Percentiles rank a stretch among this genome's conserved stretches.
These are phyloP conservation scores for Lophura swinhoii DNA, from an alignment of 2,797 vertebrate genomes.

Conservation along the genomic window DNA sequence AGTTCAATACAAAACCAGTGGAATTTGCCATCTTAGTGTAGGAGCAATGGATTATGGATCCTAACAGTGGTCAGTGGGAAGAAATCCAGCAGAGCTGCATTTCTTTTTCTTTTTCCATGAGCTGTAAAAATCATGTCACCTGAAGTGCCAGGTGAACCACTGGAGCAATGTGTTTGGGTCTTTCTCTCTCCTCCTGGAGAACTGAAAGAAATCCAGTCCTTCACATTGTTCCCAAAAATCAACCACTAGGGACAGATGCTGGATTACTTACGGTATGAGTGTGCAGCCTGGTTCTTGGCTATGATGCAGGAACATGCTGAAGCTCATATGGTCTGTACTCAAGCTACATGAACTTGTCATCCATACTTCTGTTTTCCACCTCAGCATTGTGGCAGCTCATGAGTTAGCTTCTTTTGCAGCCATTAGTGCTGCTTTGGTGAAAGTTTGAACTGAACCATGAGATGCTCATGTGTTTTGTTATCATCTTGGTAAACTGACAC, in stretches of 20 bases:
- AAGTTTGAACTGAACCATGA: constrained; percentile 13
- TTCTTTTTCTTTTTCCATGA: neutral
- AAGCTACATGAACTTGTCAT: constrained; percentile 13
- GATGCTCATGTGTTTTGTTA: constrained; percentile 11
- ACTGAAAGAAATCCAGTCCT: neutral
- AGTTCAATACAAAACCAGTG: neutral
- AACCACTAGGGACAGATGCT: neutral
- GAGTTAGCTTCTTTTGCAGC: neutral
- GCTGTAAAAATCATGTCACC: neutral
- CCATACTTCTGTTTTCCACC: neutral
- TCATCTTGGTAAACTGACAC: constrained; percentile 3
- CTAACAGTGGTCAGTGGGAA: neutral
- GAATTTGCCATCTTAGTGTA: neutral
- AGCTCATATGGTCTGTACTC: neutral
- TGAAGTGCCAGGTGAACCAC: neutral
- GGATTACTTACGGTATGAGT: neutral
- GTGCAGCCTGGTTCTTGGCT: constrained; percentile 26
- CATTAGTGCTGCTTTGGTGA: neutral
- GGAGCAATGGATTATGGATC: neutral
- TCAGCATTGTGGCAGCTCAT: neutral
- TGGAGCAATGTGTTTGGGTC: neutral
- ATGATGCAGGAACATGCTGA: neutral
- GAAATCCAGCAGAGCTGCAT: neutral
- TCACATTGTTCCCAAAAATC: neutral
- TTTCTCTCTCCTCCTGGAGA: neutral